phyloP scores from a whole-genome alignment of 2,888 invertebrate species.

The Cosmia pyralina region DNA sequence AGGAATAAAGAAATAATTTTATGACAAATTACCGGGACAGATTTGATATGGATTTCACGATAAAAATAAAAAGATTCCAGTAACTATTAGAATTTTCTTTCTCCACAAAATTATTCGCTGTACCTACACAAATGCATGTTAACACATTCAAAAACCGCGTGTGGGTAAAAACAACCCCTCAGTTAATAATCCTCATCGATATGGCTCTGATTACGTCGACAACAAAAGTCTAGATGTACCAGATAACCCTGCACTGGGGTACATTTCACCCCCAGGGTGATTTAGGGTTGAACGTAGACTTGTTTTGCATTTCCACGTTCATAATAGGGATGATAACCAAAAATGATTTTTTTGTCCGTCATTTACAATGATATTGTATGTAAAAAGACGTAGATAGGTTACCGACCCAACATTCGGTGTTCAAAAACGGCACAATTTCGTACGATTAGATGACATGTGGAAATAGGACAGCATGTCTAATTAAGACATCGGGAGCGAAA shows the following conservation, averaged over 20 bases:
- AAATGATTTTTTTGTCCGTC: too few species aligned
- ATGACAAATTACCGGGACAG: conserved; percentile 12
- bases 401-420: too few species aligned
- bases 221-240: conserved; percentile 84
- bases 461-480: too few species aligned
- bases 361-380: too few species aligned
- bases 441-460: too few species aligned
- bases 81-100: not conserved
- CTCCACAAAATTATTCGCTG: not conserved
- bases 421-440: too few species aligned
- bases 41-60: conserved; percentile 15
- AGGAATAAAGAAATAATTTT: conserved; percentile 7
- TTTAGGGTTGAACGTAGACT: conserved; percentile 74
- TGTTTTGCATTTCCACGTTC: not conserved
- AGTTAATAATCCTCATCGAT: conserved; percentile 73
- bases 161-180: conserved; percentile 63
- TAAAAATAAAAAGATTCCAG: not conserved
- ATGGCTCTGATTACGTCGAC: conserved; percentile 79
- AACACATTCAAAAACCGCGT: conserved; percentile 51
- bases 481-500: too few species aligned
- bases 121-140: not conserved
- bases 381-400: too few species aligned
- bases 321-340: too few species aligned
- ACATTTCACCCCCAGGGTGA: conserved; percentile 79
- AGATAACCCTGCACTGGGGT: conserved; percentile 82